Evolutionary conservation across 2,797 vertebrate genomes (phyloP), one percentile per base, ranked within the genome.

Genomic region (Triplophysa yarkandensis): DNA sequence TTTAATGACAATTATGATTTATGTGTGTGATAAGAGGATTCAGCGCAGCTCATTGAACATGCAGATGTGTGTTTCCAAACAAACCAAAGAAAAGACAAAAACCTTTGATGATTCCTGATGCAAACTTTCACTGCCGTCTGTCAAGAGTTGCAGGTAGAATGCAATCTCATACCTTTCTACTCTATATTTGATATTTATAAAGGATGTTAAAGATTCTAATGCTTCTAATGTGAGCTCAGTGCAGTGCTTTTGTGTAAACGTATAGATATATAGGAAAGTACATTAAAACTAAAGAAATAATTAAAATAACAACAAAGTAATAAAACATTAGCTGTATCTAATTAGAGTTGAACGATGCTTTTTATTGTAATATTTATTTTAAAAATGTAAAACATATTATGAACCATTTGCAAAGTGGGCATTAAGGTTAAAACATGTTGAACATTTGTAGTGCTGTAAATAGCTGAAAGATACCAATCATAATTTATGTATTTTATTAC

Each of bases 21-120:
- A 79, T 77, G 80, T 86, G 85, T 89, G 88, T 90, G 88, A 89
- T 88, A 79, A 63, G 75, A 83, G 80, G 85, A 85, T 88, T 85
- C 83, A 86, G 88, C 83, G 89, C 92, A 91, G 90, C 90, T 91
- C 85, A 84, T 82, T 85, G 80, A 86, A 79, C 86, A 83, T 71
- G 73, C 76, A 60, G 68, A 86, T 68, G 74, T 78, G 82, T 85
- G 81, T 89, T 91, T 90, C 87, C 88, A 83, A 80, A 86, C 71
- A 84, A 87, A 80, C 61, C 68, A 81, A 81, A 77, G 74, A 77
- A 78, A 82, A 81, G 69, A 76, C 61, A 55, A 70, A 82, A 74
- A 68, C 54, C 68, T 77, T 78, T 83, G 67, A 92, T 91, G 89
- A 93, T 92, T 93, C 92, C 91, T 89, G 86, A 83, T 80, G 86